Conservation (phyloP, 35 echinoderm and acorn worm species). For the Chiridota heheva region DNA sequence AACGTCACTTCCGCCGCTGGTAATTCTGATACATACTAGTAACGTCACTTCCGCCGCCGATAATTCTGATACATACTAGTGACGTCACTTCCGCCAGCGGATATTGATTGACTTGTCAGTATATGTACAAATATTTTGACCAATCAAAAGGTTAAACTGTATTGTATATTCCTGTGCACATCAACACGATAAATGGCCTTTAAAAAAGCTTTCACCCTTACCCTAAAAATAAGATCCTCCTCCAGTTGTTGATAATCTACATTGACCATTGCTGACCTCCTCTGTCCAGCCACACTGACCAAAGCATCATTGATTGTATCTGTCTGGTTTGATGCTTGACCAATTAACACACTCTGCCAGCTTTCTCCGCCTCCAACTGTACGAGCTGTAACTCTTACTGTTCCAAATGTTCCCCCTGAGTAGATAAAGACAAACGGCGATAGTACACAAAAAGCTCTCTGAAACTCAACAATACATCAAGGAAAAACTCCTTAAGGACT, state of each 20-base stretch:
- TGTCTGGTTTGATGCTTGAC: constrained; percentile 45
- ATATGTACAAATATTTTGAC: too few species aligned
- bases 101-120: too few species aligned
- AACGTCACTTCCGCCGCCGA: too few species aligned
- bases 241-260: constrained; percentile 73
- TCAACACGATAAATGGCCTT: too few species aligned
- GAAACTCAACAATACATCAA: neutral
- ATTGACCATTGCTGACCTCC: constrained; percentile 54
- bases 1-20: too few species aligned
- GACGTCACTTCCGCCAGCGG: too few species aligned
- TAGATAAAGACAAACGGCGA: neutral
- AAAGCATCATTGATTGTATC: constrained; percentile 76
- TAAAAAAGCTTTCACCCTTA: too few species aligned
- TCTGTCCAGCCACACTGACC: constrained; percentile 23
- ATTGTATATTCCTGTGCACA: too few species aligned
- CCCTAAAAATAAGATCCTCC: constrained; percentile 70
- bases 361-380: constrained; percentile 89
- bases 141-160: too few species aligned
- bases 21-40: too few species aligned
- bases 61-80: too few species aligned
- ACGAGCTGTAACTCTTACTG: constrained; percentile 53
- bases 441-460: neutral
- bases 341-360: constrained; percentile 62
- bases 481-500: too few species aligned
- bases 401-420: constrained; percentile 60